These are phyloP conservation scores for Spizella passerina DNA, from an alignment of 2,797 vertebrate species.

Conservation along the genomic window DNA sequence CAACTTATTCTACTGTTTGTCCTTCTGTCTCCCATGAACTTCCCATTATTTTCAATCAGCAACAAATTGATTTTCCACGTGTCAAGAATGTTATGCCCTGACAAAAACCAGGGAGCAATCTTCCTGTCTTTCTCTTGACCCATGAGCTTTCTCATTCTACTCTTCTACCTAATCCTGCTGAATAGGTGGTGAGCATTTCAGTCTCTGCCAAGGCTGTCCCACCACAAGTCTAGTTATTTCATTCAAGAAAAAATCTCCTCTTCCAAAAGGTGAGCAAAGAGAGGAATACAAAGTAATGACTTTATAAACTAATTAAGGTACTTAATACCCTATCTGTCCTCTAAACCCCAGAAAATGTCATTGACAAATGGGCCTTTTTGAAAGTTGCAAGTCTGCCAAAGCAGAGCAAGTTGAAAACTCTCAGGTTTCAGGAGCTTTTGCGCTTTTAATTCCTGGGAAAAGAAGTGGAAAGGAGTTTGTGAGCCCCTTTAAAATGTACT, in stretches of 20 bases:
- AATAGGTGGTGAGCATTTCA: not conserved
- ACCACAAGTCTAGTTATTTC: not conserved
- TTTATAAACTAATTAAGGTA: not conserved
- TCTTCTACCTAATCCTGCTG: not conserved
- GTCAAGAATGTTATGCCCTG: not conserved
- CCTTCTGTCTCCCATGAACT: not conserved
- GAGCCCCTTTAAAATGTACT: not conserved
- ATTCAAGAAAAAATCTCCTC: not conserved
- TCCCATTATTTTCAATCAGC: not conserved
- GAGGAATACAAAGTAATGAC: not conserved
- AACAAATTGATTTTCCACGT: not conserved
- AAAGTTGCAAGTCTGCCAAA: not conserved
- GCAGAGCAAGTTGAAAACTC: not conserved
- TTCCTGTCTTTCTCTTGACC: not conserved
- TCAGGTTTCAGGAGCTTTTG: not conserved
- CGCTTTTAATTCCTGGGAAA: not conserved
- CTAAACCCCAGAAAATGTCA: not conserved
- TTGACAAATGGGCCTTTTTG: not conserved
- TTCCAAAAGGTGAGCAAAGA: not conserved
- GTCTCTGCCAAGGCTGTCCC: not conserved
- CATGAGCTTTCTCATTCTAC: not conserved
- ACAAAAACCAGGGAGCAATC: not conserved
- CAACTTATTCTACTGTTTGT: not conserved
- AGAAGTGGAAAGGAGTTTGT: not conserved
- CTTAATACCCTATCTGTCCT: not conserved